phyloP scores from a whole-genome alignment of 1,140 invertebrate genomes.

The Plectus sambesii region DNA sequence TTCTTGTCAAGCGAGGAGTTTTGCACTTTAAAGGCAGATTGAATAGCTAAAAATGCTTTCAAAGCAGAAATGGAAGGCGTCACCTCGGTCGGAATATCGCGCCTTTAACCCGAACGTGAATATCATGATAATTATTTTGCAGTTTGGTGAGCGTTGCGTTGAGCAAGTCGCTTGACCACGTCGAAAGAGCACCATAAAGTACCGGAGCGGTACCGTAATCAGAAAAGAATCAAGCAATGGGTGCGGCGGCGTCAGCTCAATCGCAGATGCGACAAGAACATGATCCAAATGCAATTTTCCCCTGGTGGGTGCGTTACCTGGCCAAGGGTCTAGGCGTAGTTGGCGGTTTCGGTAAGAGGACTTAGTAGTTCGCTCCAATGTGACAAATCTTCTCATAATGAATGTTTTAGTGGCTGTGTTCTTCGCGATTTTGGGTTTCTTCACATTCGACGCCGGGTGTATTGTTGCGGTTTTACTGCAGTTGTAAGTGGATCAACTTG shows the following conservation, averaged over 20 bases:
- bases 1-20: too few relatives aligned
- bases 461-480: conserved; percentile 72
- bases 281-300: conserved; percentile 47
- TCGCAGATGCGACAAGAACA: conserved; percentile 44
- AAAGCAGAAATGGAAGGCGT: too few relatives aligned
- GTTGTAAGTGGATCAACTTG: conserved; percentile 55
- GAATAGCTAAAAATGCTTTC: too few relatives aligned
- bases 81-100: too few relatives aligned
- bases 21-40: too few relatives aligned
- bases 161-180: too few relatives aligned
- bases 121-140: too few relatives aligned
- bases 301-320: conserved; percentile 76
- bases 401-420: conserved; percentile 81
- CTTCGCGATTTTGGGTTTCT: conserved; percentile 66
- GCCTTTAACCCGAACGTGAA: too few relatives aligned
- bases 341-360: conserved; percentile 63
- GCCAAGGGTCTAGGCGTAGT: conserved; percentile 68
- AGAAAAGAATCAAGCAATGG: conserved; percentile 17
- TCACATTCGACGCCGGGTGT: conserved; percentile 60
- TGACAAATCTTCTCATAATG: too few relatives aligned
- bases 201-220: too few relatives aligned
- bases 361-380: not conserved
- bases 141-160: too few relatives aligned
- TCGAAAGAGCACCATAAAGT: too few relatives aligned
- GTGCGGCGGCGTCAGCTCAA: conserved; percentile 30